Evolutionary conservation across 2,797 vertebrate genomes (phyloP).

Genomic region (Microhierax caerulescens): DNA sequence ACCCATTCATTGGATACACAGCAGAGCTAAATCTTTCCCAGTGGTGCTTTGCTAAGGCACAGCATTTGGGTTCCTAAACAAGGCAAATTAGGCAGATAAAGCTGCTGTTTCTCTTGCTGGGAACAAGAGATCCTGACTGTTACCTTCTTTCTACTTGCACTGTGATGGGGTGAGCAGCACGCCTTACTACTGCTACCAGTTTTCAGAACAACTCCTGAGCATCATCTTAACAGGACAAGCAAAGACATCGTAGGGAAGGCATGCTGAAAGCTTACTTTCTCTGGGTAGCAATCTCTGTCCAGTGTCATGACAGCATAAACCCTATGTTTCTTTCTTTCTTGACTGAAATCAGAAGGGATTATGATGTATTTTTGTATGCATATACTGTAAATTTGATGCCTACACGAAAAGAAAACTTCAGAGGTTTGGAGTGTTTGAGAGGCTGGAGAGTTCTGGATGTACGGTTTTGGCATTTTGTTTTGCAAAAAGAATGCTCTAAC

Average conservation of each 20-base stretch:
- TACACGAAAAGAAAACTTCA: not conserved
- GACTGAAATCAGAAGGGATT: not conserved
- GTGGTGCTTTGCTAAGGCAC: not conserved
- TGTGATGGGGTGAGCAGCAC: not conserved
- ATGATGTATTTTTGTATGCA: not conserved
- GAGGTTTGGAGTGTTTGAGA: not conserved
- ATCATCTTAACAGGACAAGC: not conserved
- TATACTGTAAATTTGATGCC: not conserved
- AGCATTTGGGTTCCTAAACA: not conserved
- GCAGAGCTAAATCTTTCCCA: not conserved
- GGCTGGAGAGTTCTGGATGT: not conserved
- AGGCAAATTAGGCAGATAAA: not conserved
- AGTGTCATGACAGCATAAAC: not conserved
- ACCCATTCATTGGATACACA: not conserved
- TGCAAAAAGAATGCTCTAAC: not conserved
- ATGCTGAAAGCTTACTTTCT: not conserved
- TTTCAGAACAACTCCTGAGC: not conserved
- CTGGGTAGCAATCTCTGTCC: not conserved
- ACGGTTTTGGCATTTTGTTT: not conserved
- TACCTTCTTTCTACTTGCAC: not conserved
- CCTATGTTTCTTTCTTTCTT: not conserved
- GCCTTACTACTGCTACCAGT: not conserved
- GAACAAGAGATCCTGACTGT: not conserved
- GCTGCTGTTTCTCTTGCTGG: not conserved
- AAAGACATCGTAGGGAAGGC: not conserved